Percentiles rank a stretch among this genome's conserved stretches.
These are phyloP conservation scores for Myrmecobius fasciatus DNA, from an alignment of 2,113 vertebrate species.

Conservation along the genomic window DNA sequence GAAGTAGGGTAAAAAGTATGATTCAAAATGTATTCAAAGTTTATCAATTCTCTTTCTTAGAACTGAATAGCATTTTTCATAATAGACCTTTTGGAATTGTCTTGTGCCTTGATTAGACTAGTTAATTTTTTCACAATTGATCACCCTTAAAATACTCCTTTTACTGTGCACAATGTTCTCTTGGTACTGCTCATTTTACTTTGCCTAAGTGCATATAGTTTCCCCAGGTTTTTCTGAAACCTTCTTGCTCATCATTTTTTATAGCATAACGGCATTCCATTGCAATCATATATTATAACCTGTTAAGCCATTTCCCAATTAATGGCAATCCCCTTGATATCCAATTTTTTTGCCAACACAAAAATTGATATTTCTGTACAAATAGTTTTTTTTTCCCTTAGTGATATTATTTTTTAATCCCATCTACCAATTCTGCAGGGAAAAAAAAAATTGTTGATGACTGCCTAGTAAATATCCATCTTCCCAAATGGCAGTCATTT, in stretches of 20 bases:
- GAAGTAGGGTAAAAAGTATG: background rate
- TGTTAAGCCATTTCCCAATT: background rate
- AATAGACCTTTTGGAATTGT: background rate
- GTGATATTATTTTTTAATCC: background rate
- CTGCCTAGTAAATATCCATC: background rate
- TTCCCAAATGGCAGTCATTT: background rate
- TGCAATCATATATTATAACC: background rate
- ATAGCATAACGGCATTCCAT: background rate
- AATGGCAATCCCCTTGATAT: background rate
- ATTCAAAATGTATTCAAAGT: background rate
- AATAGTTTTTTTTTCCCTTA: background rate
- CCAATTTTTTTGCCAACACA: background rate
- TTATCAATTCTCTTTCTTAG: background rate
- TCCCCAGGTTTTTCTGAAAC: background rate
- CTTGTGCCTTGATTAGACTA: background rate
- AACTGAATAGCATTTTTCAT: background rate
- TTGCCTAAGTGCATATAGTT: background rate
- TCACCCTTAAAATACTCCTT: background rate
- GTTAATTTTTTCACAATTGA: background rate
- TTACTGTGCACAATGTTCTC: no score
- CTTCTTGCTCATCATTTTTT: background rate
- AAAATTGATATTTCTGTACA: background rate
- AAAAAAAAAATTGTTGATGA: background rate
- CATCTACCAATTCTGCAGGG: background rate
- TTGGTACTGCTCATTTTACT: background rate